Percentiles rank a stretch among this genome's conserved stretches.
Conservation (phyloP, 2,888 invertebrate genomes). For the Cyrtodaria siliqua region DNA sequence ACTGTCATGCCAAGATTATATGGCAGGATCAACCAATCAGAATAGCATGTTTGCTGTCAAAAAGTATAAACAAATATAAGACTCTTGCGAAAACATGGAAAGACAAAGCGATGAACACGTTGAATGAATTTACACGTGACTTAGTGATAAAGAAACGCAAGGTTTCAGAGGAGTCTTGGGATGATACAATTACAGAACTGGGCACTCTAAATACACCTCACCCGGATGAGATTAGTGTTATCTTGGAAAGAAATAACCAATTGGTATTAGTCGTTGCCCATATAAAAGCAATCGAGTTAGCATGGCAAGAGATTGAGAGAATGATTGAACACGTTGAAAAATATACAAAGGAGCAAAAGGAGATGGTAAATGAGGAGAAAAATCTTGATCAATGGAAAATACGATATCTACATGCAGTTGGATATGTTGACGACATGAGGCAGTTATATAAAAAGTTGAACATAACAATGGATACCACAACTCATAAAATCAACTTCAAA, state of each 20-base stretch:
- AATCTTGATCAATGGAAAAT: constrained; percentile 8
- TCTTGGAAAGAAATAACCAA: neutral
- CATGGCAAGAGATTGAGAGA: constrained; percentile 8
- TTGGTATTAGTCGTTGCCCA: constrained; percentile 8
- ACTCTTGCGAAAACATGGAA: constrained; percentile 49
- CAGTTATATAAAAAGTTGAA: constrained; percentile 3
- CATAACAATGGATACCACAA: neutral
- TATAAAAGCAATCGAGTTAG: neutral
- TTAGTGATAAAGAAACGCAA: neutral
- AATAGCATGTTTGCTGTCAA: constrained; percentile 42
- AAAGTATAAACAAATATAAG: constrained; percentile 40
- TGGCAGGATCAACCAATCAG: constrained; percentile 16
- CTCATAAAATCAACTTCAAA: neutral
- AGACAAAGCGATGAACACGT: constrained; percentile 13
- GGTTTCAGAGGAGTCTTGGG: neutral
- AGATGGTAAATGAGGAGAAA: constrained; percentile 1
- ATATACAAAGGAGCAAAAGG: constrained; percentile 1
- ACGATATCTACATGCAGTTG: constrained; percentile 4
- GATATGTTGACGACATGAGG: constrained; percentile 9
- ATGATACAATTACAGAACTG: neutral
- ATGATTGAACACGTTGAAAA: constrained; percentile 6
- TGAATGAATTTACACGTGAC: constrained; percentile 1
- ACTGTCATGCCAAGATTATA: neutral
- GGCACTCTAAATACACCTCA: constrained; percentile 2
- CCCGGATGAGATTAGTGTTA: constrained; percentile 25